Percentiles rank a stretch among this genome's conserved stretches.
Evolutionary conservation across 1,140 invertebrate genomes (phyloP).

Genomic region (Popillia japonica): DNA sequence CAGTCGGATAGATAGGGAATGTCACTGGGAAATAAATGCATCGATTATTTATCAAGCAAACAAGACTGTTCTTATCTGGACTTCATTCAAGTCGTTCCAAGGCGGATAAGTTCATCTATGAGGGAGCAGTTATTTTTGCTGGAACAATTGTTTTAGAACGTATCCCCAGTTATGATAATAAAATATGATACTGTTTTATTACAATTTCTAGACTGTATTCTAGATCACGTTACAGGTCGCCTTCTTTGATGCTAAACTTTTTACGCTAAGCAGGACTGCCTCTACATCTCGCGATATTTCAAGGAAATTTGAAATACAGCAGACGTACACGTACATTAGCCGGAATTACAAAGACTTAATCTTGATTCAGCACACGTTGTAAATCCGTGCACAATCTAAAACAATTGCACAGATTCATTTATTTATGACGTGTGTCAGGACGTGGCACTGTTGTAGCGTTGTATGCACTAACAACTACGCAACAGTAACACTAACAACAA

Average conservation of each 20-base stretch:
- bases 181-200: too few relatives aligned
- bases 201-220: too few relatives aligned
- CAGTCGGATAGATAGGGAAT: slow-evolving; percentile 9
- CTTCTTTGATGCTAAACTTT: not conserved
- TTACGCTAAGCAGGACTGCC: not conserved
- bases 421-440: slow-evolving; percentile 31
- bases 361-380: slow-evolving; percentile 29
- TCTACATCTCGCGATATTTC: not conserved
- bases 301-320: slow-evolving; percentile 25
- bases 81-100: not conserved
- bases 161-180: too few relatives aligned
- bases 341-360: slow-evolving; percentile 31
- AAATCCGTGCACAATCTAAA: slow-evolving; percentile 37
- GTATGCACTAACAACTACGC: slow-evolving; percentile 10
- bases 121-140: not conserved
- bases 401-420: slow-evolving; percentile 36
- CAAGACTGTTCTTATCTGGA: not conserved
- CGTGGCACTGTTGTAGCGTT: not conserved
- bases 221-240: not conserved
- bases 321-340: slow-evolving; percentile 21
- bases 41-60: slow-evolving; percentile 7
- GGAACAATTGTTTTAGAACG: not conserved
- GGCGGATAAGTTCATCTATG: not conserved
- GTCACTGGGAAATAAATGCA: not conserved
- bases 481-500: not conserved